These are phyloP conservation scores for Ptychoptera contaminata DNA, from an alignment of 2,888 invertebrate genomes.

Conservation along the genomic window DNA sequence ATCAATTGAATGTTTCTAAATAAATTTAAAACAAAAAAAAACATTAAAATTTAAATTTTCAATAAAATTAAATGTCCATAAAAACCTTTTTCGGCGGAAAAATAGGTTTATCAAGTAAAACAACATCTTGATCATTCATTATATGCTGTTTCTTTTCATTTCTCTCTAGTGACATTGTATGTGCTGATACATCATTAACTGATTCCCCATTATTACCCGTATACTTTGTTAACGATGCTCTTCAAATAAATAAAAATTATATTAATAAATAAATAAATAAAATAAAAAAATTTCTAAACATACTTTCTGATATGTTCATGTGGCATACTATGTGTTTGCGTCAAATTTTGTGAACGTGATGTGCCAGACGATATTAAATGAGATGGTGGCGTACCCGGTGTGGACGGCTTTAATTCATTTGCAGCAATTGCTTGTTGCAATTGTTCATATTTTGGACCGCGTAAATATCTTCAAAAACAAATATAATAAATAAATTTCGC, in stretches of 20 bases:
- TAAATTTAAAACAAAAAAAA: not conserved
- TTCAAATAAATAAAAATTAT: not conserved
- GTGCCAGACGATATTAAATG: not conserved
- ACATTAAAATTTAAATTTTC: too few relatives aligned
- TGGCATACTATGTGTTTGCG: conserved; percentile 1
- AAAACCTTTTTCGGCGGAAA: too few relatives aligned
- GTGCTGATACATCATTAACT: too few relatives aligned
- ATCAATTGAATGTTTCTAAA: conserved; percentile 3
- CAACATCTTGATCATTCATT: too few relatives aligned
- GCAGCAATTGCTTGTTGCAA: conserved; percentile 75
- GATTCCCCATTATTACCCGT: not conserved
- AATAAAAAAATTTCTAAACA: not conserved
- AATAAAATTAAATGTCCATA: too few relatives aligned
- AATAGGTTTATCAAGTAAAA: too few relatives aligned
- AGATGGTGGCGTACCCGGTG: conserved; percentile 32
- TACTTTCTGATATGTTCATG: not conserved
- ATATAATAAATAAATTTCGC: conserved; percentile 39
- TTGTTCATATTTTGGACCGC: conserved; percentile 81
- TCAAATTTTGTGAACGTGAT: not conserved
- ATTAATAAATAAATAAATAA: too few relatives aligned
- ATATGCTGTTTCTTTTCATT: too few relatives aligned
- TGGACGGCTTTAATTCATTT: conserved; percentile 48
- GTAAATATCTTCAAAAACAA: conserved; percentile 63
- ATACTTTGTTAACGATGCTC: not conserved
- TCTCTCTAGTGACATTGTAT: too few relatives aligned